phyloP scores from a whole-genome alignment of 2,888 invertebrate genomes.

The Hypselothyrea guttata region DNA sequence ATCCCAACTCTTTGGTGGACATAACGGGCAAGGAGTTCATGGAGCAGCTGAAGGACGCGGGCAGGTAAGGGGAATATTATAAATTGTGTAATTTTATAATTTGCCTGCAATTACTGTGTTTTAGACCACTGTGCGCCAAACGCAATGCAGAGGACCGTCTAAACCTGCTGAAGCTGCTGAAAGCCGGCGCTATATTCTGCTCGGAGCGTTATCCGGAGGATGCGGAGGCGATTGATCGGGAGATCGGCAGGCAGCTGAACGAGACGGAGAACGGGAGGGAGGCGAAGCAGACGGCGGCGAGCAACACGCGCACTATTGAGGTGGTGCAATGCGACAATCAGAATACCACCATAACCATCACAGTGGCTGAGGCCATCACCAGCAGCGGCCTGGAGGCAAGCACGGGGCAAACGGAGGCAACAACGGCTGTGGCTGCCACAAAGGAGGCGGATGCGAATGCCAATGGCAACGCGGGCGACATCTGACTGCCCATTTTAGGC shows the following conservation, averaged over 20 bases:
- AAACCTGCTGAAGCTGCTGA: slow-evolving; percentile 89
- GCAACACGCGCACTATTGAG: slow-evolving; percentile 77
- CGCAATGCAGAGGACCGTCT: slow-evolving; percentile 93
- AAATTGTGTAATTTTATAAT: not conserved
- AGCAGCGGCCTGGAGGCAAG: slow-evolving; percentile 20
- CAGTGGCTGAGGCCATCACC: slow-evolving; percentile 62
- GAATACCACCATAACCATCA: slow-evolving; percentile 68
- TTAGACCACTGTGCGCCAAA: slow-evolving; percentile 89
- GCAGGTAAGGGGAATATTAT: slow-evolving; percentile 84
- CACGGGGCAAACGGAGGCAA: slow-evolving; percentile 1
- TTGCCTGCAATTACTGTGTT: not conserved
- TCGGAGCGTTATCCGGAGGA: slow-evolving; percentile 82
- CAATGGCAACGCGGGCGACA: slow-evolving; percentile 64
- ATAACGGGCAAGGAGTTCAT: slow-evolving; percentile 89
- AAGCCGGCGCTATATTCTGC: slow-evolving; percentile 81
- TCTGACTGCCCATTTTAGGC: slow-evolving; percentile 81
- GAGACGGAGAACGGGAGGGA: slow-evolving; percentile 65
- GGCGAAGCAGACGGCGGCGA: slow-evolving; percentile 37
- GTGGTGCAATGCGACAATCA: slow-evolving; percentile 76
- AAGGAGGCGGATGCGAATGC: slow-evolving; percentile 58
- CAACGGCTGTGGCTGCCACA: slow-evolving; percentile 32
- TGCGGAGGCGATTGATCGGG: slow-evolving; percentile 81
- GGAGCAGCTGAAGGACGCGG: slow-evolving; percentile 87
- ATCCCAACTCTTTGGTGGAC: slow-evolving; percentile 92
- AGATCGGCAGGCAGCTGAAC: slow-evolving; percentile 79